phyloP scores from a whole-genome alignment of 2,888 invertebrate genomes.

The Agrotis exclamationis region DNA sequence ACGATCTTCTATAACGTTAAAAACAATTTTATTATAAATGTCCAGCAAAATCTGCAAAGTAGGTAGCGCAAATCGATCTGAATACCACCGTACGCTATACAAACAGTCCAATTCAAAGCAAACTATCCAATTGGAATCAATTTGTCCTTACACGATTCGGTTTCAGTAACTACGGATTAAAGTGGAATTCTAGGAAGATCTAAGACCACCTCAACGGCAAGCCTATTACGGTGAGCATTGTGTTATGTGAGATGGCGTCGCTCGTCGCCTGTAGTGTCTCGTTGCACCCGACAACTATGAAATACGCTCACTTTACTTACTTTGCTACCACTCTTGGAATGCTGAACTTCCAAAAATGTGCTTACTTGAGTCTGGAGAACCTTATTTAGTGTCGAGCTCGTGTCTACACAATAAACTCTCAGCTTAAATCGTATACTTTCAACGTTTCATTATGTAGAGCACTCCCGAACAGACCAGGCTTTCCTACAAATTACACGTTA shows the following conservation, averaged over 20 bases:
- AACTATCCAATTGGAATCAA: conserved; percentile 34
- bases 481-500: conserved; percentile 4
- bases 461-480: conserved; percentile 1
- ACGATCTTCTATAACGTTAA: not conserved
- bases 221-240: conserved; percentile 74
- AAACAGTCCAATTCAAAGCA: conserved; percentile 26
- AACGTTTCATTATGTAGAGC: conserved; percentile 14
- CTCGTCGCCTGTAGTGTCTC: conserved; percentile 69
- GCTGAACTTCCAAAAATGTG: conserved; percentile 54
- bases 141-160: conserved; percentile 31
- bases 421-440: conserved; percentile 6
- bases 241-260: conserved; percentile 76
- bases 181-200: conserved; percentile 71
- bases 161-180: conserved; percentile 41
- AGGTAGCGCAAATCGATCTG: not conserved
- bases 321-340: conserved; percentile 45
- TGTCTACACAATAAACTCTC: conserved; percentile 10
- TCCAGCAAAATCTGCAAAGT: not conserved
- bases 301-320: conserved; percentile 54
- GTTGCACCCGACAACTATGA: conserved; percentile 66
- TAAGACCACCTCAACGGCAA: conserved; percentile 72
- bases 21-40: not conserved
- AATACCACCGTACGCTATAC: not conserved
- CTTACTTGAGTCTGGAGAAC: conserved; percentile 24
- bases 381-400: conserved; percentile 27